phyloP scores from a whole-genome alignment of 2,888 invertebrate species.

The Ophioninae sp. region DNA sequence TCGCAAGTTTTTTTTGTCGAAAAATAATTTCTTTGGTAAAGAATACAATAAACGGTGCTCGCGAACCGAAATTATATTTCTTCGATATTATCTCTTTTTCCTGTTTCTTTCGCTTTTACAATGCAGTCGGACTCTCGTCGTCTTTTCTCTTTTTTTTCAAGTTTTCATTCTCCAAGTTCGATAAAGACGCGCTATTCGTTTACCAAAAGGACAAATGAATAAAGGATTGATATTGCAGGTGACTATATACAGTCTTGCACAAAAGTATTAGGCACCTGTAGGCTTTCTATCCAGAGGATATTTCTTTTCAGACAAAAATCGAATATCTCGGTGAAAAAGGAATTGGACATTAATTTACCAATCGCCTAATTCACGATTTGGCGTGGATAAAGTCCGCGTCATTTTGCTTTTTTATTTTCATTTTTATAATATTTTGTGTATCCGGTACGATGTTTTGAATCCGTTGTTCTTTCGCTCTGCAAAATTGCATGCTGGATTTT shows the following conservation, averaged over 20 bases:
- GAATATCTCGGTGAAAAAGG: no score
- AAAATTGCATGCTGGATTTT: no score
- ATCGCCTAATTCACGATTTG: no score
- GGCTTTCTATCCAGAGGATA: no score
- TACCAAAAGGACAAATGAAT: conserved; percentile 20
- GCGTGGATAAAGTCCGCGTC: no score
- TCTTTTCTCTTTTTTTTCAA: conserved; percentile 3
- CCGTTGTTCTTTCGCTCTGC: no score
- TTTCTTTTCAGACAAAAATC: no score
- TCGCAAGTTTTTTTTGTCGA: background rate
- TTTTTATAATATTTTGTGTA: no score
- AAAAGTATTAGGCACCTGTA: no score
- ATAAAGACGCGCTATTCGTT: conserved; percentile 9
- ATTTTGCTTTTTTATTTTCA: no score
- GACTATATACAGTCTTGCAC: background rate
- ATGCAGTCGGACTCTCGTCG: background rate
- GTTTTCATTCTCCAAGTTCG: background rate
- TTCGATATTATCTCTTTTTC: background rate
- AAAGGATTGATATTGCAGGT: conserved; percentile 37
- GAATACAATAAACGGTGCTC: background rate
- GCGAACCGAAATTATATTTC: background rate
- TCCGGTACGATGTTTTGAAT: no score
- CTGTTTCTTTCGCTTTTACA: background rate
- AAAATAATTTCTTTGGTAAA: background rate
- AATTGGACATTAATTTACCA: no score